Evolutionary conservation across 1,140 invertebrate genomes (phyloP).

Genomic region (Cotesia typhae): DNA sequence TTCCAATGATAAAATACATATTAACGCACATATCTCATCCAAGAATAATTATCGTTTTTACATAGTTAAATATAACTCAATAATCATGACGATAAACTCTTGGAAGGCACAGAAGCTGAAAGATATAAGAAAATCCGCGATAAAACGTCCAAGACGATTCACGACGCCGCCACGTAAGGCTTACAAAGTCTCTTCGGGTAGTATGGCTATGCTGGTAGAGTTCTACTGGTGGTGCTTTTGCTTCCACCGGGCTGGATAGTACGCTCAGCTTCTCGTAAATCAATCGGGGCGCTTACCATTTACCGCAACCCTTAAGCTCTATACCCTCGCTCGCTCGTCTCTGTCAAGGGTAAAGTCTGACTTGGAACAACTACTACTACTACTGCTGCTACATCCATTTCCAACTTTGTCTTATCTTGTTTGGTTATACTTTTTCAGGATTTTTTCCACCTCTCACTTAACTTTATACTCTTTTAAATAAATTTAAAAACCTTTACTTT

Average conservation of each 20-base stretch:
- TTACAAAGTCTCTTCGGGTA: constrained; percentile 23
- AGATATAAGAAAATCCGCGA: constrained; percentile 18
- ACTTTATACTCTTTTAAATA: no score
- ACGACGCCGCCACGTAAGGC: constrained; percentile 13
- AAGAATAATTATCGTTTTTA: no score
- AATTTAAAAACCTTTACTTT: no score
- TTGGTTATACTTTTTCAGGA: neutral
- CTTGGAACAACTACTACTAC: neutral
- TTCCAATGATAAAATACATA: no score
- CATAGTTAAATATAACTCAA: neutral
- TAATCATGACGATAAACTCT: constrained; percentile 13
- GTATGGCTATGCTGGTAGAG: no score
- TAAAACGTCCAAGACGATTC: constrained; percentile 29
- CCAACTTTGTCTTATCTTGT: constrained; percentile 5
- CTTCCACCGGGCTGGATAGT: neutral
- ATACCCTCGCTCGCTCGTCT: constrained; percentile 21
- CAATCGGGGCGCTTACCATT: constrained; percentile 41
- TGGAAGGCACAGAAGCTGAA: neutral
- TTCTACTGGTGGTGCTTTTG: neutral
- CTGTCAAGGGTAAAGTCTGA: constrained; percentile 2
- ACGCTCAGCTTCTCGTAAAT: constrained; percentile 39
- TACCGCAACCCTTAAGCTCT: constrained; percentile 43
- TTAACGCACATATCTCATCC: no score
- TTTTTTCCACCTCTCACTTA: no score
- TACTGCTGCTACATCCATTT: neutral